Base-by-base conservation (phyloP, 2,797 vertebrate genomes). In the Luscinia megarhynchos region DNA sequence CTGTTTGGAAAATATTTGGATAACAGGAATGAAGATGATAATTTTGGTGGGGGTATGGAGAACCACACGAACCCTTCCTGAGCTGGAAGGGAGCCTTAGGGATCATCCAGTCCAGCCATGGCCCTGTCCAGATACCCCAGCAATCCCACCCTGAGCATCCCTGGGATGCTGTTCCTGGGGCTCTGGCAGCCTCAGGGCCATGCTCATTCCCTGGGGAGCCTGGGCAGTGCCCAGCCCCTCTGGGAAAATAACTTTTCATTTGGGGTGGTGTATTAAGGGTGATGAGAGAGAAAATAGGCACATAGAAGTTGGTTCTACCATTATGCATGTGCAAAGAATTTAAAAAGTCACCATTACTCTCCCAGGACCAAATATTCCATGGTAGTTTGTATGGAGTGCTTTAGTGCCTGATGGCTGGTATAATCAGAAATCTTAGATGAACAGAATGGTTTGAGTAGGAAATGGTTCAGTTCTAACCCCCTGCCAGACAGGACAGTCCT, bases 1-100 rank as follows among this genome's bases (percentile, higher is more conserved):
- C 34, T 91, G 10, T 58, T 82, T 90, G 59, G 70, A 58, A 94
- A 93, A 76, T 77, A 85, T 82, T 94, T 93, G 61, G 77, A 54
- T 70, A 87, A 45, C 2, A 10, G 43, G 51, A 81, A 41, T 4
- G 27, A 57, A 86, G 75, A 79, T 30, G 3, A 34, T 64, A 15
- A 74, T 79, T 86, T 66, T 48, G 45, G 55, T 0, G 2, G n/a
- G n/a, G 34, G 34, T 34, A 34, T 24, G 26, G 22, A 34, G 73
- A 76, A n/a, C 10, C 13, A 6, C 8, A 6, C 0, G 0, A 51
- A 34, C 51, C 64, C 21, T 13, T 46, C 38, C 19, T 10, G 29
- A 45, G 43, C n/a, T 63, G 14, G 36, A 51, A 45, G 24, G 36
- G 8, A 26, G 8, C 8, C 4, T 11, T 23, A 30, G 18, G 50